Conservation (phyloP, 2,113 vertebrate genomes). For the Cygnus buccinator region DNA sequence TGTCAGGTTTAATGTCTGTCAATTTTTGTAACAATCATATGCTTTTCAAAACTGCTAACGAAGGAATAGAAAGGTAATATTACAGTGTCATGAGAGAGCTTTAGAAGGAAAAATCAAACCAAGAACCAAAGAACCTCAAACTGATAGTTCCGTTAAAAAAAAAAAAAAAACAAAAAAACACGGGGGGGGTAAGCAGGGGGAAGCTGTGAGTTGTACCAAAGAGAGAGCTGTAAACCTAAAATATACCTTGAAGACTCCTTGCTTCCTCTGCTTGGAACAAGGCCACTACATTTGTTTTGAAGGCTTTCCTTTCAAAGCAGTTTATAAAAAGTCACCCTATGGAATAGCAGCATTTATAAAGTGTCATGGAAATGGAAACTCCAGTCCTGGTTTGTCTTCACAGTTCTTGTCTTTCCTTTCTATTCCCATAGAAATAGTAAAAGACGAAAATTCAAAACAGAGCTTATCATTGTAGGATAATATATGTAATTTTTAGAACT, state of each 20-base stretch:
- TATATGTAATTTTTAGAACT: conserved; percentile 35
- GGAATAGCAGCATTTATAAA: conserved; percentile 54
- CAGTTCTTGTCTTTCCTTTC: conserved; percentile 32
- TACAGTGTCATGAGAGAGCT: not conserved
- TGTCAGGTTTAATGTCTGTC: not conserved
- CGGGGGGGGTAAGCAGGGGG: too few species aligned
- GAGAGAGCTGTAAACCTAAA: not conserved
- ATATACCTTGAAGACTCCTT: conserved; percentile 6
- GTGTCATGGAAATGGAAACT: conserved; percentile 61
- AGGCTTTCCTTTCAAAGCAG: conserved; percentile 42
- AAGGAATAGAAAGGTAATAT: not conserved
- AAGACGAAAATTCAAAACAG: conserved; percentile 52
- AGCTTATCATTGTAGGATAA: not conserved
- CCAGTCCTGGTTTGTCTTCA: conserved; percentile 48
- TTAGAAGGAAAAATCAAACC: not conserved
- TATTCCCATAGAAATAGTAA: conserved; percentile 48
- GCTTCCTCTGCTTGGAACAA: conserved; percentile 17
- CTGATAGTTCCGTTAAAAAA: not conserved
- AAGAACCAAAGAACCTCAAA: not conserved
- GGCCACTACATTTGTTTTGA: conserved; percentile 17
- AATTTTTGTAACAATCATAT: not conserved
- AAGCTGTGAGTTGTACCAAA: not conserved
- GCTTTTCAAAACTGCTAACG: not conserved
- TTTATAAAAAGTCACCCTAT: not conserved
- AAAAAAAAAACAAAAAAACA: not conserved